Base-by-base conservation (phyloP, 2,888 invertebrate species). In the Cosmia trapezina region DNA sequence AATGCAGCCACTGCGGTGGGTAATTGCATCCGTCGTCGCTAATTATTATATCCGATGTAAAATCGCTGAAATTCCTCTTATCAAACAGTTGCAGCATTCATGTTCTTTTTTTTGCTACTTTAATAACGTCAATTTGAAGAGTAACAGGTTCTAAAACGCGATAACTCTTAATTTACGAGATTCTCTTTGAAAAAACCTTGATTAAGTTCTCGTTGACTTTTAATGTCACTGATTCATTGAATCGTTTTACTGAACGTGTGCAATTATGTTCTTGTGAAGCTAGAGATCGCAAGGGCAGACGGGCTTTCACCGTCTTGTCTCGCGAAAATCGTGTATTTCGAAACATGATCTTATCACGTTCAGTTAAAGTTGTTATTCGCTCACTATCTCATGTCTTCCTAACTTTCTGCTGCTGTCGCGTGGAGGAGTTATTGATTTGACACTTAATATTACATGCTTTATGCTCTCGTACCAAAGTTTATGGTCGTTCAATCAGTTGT, bases 251-350 rank as follows among this genome's bases (percentile, higher is more conserved):
- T 89, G 90, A 91, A 92, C 91, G 90, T 91, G 90, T 91, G 91
- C 91, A 94, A 93, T 93, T 94, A 93, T 92, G 91, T 92, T 93
- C 92, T 93, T 91, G 91, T 90, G 87, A 88, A 93, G 90, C 91
- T 93, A 92, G 93, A 93, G 92, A 94, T 94, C 92, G 94, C 93
- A 94, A 94, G 94, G 94, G 94, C 94, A 94, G 92, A 92, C 93
- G 86, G 92, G 93, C 95, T 95, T 95, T 95, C 95, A 94, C 95
- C 92, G 89, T 88, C 92, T 91, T 91, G 91, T 92, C 91, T 92
- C 89, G 89, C 85, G 80, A 86, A 86, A 79, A 73, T 81, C 73
- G 81, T 76, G 83, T 83, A 81, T 85, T 85, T 84, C 88, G 86
- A 92, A 92, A 92, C 90, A 85, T 89, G 80, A 88, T 87, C 86